Percentiles rank a stretch among this genome's conserved stretches.
Evolutionary conservation across 2,113 vertebrate genomes (phyloP).

Genomic region (Anolis sagrei): DNA sequence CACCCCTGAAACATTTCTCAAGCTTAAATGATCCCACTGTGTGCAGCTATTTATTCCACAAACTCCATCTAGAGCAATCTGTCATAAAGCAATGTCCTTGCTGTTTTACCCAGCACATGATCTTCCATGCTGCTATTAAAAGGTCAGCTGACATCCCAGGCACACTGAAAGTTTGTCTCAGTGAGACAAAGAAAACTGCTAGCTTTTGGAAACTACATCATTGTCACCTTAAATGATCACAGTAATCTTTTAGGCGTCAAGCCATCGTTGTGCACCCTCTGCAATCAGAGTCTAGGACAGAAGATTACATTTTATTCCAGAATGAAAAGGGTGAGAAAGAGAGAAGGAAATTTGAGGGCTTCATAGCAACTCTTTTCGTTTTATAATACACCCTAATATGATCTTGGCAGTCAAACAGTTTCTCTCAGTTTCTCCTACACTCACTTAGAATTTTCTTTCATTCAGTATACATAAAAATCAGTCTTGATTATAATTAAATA

Average conservation of each 20-base stretch:
- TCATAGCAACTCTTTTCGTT: not conserved
- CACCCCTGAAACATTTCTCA: too few species aligned
- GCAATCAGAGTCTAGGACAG: not conserved
- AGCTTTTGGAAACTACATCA: not conserved
- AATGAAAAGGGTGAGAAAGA: not conserved
- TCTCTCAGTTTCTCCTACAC: not conserved
- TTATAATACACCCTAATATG: not conserved
- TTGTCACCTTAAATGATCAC: not conserved
- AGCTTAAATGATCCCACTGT: not conserved
- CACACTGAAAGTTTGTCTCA: not conserved
- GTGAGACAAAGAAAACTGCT: not conserved
- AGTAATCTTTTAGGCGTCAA: constrained; percentile 4
- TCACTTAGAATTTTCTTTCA: constrained; percentile 10
- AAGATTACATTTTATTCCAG: not conserved
- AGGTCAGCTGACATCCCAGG: fast-evolving
- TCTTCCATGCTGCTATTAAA: not conserved
- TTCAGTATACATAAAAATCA: not conserved
- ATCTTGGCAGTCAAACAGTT: not conserved
- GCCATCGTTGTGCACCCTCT: not conserved
- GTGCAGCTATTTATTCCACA: not conserved
- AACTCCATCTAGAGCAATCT: not conserved
- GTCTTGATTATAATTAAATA: constrained; percentile 6
- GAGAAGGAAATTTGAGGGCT: not conserved
- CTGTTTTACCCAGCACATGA: not conserved
- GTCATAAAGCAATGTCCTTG: not conserved